Conservation (phyloP, 2,888 invertebrate species). For the Sarcophaga caerulescens region DNA sequence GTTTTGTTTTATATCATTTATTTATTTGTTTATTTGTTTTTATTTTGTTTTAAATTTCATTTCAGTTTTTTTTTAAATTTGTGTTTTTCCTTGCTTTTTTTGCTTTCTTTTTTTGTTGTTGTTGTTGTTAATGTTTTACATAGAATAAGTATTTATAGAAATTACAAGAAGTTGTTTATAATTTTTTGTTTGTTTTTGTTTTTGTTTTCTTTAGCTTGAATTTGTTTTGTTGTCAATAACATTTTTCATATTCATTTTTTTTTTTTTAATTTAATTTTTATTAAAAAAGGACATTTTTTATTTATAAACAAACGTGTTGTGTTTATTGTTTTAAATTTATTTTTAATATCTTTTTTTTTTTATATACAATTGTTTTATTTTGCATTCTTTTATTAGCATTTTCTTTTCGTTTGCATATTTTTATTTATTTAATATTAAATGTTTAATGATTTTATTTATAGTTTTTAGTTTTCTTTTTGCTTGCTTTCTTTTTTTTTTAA, state of each 20-base stretch:
- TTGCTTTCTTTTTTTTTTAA: slow-evolving; percentile 7
- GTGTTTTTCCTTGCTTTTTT: too few relatives aligned
- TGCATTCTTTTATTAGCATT: slow-evolving; percentile 8
- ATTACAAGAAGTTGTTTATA: slow-evolving; percentile 47
- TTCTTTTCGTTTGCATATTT: slow-evolving; percentile 35
- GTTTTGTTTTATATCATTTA: slow-evolving; percentile 55
- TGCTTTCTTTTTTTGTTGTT: slow-evolving; percentile 34
- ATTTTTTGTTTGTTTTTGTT: neutral
- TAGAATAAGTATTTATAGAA: slow-evolving; percentile 58
- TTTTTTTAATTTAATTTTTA: slow-evolving; percentile 12
- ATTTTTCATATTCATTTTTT: slow-evolving; percentile 16
- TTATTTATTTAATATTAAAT: neutral
- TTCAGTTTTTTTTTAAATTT: too few relatives aligned
- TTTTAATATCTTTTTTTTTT: slow-evolving; percentile 35
- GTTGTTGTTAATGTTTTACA: slow-evolving; percentile 61
- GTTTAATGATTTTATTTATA: neutral
- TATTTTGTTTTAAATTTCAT: slow-evolving; percentile 42
- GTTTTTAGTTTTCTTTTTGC: neutral
- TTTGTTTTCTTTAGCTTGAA: neutral
- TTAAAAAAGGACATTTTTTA: slow-evolving; percentile 49
- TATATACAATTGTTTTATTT: slow-evolving; percentile 45
- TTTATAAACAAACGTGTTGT: slow-evolving; percentile 37
- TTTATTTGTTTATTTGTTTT: slow-evolving; percentile 56
- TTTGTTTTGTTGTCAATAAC: slow-evolving; percentile 13
- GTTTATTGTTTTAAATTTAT: neutral